A percentile compares a stretch with the other conserved stretches of the same genome.
phyloP scores from a whole-genome alignment of 1,140 invertebrate species.

The Ectropis grisescens region DNA sequence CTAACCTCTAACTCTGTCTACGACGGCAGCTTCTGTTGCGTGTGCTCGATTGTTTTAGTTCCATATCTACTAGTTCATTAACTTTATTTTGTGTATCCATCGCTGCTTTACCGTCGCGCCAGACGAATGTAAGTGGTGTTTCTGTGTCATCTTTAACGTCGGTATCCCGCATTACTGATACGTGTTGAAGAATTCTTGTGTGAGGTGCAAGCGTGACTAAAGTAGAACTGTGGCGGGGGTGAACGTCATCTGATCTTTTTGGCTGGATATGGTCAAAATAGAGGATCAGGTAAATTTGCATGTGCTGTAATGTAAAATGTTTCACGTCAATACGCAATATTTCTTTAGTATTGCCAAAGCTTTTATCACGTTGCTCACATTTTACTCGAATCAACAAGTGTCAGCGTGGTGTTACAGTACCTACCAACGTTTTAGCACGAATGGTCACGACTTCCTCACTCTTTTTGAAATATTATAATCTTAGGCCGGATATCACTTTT shows the following conservation, averaged over 20 bases:
- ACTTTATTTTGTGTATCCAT: slow-evolving; percentile 32
- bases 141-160: slow-evolving; percentile 42
- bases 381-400: slow-evolving; percentile 19
- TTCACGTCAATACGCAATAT: no score
- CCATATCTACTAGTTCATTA: slow-evolving; percentile 24
- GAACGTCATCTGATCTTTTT: slow-evolving; percentile 6
- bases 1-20: slow-evolving; percentile 51
- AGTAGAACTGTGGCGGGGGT: slow-evolving; percentile 11
- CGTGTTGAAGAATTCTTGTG: slow-evolving; percentile 27
- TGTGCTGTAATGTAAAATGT: background rate
- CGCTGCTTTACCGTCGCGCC: slow-evolving; percentile 21
- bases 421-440: no score
- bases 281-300: slow-evolving; percentile 23
- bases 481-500: no score
- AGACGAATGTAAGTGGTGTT: slow-evolving; percentile 51
- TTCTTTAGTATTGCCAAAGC: no score
- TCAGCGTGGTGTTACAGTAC: no score
- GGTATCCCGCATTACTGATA: slow-evolving; percentile 32
- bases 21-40: slow-evolving; percentile 54
- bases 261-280: slow-evolving; percentile 38
- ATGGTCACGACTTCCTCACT: slow-evolving; percentile 6
- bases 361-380: background rate
- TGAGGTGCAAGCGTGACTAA: slow-evolving; percentile 31
- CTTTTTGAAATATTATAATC: no score
- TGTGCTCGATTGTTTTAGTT: slow-evolving; percentile 36